Percentiles rank a stretch among this genome's conserved stretches.
Conservation (phyloP, 2,113 vertebrate genomes). For the pig (Sus scrofa) region DNA sequence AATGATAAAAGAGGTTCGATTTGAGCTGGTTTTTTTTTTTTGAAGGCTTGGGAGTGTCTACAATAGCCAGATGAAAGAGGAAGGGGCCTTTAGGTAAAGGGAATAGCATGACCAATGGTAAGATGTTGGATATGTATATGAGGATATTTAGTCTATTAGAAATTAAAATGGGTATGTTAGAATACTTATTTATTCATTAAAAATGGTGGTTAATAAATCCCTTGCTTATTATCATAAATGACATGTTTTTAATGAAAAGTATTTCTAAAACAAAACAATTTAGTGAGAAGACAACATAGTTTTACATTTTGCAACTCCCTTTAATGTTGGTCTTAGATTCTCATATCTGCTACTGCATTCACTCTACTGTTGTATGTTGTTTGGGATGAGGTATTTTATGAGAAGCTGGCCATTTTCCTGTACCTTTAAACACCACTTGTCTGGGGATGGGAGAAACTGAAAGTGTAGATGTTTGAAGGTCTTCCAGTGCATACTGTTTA, state of each 20-base stretch:
- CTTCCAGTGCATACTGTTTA: neutral
- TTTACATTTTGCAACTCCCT: neutral
- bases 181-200: conserved; percentile 14
- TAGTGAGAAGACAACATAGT: neutral
- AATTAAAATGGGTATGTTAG: neutral
- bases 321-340: neutral
- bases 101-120: neutral
- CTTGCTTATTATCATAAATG: neutral
- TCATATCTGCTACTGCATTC: neutral
- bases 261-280: conserved; percentile 23
- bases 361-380: neutral
- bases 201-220: neutral
- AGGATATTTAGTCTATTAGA: neutral
- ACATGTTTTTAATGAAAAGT: neutral
- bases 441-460: neutral
- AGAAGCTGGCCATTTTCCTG: neutral
- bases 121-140: neutral
- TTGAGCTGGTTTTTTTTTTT: conserved; percentile 15
- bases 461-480: neutral
- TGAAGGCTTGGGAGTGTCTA: neutral
- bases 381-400: neutral
- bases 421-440: neutral
- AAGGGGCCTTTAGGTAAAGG: neutral
- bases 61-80: neutral
- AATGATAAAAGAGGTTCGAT: neutral